Base-by-base conservation (phyloP, 2,797 vertebrate genomes). In the Brachyrhaphis roseni region DNA sequence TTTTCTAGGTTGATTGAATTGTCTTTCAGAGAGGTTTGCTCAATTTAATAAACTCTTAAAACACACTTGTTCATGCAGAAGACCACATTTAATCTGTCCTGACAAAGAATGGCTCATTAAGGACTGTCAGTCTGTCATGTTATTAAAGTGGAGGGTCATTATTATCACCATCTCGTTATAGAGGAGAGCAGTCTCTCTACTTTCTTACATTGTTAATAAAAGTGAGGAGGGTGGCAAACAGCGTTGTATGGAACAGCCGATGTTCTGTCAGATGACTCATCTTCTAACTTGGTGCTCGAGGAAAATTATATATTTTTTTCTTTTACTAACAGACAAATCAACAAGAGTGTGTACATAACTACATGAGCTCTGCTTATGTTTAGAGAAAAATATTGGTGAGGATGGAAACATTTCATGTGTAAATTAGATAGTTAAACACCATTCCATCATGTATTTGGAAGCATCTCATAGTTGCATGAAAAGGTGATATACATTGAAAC, bases 41-140 rank as follows among this genome's bases (percentile, higher is more conserved):
- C 16, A 34, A 18, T 36, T 47, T 51, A 34, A 39, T 5, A 6
- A 64, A 36, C 15, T 78, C 28, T 47, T 49, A 73, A 59, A 72
- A 53, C 45, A 41, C 1, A 3, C 34, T 11, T 39, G 20, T 72
- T 47, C 49, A 39, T 78, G 74, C 31, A 74, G 36, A 62, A 62
- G 15, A 34, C 28, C 12, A 18, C 12, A 15, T 78, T 57, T 75
- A 82, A 53, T 53, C 51, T 79, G 70, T 80, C 72, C 39, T 28
- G 43, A 73, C 57, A 55, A 77, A 78, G 4, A 74, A 75, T 70
- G 68, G 76, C 72, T 75, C 72, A 82, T 82, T 70, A n/a, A 53
- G 41, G 66, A 82, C 64, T 36, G 72, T 79, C 53, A 76, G 66
- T 81, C 70, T 41, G 72, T 79, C 53, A 71, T 75, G 28, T 28